phyloP scores from a whole-genome alignment of 1,140 invertebrate genomes.

The Penaeus vannamei region DNA sequence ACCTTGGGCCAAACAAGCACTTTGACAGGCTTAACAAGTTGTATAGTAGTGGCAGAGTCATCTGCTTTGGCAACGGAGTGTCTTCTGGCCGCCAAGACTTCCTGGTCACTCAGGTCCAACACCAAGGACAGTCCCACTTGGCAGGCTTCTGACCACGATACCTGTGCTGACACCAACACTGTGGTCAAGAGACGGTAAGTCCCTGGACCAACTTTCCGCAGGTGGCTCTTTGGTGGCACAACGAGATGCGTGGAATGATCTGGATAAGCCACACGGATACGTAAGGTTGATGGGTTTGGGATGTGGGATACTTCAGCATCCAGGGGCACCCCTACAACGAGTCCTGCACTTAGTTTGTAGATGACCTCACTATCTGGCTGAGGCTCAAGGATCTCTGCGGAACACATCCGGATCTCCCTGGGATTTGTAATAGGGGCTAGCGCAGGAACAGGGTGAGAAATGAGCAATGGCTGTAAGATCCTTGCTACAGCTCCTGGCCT shows the following conservation, averaged over 20 bases:
- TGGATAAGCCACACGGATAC: slow-evolving; percentile 91
- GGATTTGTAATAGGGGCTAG: slow-evolving; percentile 71
- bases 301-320: slow-evolving; percentile 89
- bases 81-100: slow-evolving; percentile 70
- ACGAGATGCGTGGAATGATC: slow-evolving; percentile 90
- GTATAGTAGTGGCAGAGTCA: slow-evolving; percentile 79
- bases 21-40: slow-evolving; percentile 90
- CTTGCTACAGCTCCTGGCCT: slow-evolving; percentile 88
- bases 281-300: slow-evolving; percentile 80
- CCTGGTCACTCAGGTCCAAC: slow-evolving; percentile 82
- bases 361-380: slow-evolving; percentile 85
- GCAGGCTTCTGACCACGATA: slow-evolving; percentile 78
- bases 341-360: slow-evolving; percentile 93
- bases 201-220: slow-evolving; percentile 74
- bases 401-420: slow-evolving; percentile 81
- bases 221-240: slow-evolving; percentile 79
- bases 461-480: slow-evolving; percentile 85
- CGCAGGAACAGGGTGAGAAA: slow-evolving; percentile 72
- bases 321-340: slow-evolving; percentile 87
- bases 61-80: slow-evolving; percentile 75
- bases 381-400: slow-evolving; percentile 88
- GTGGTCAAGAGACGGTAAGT: slow-evolving; percentile 83
- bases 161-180: slow-evolving; percentile 88
- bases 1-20: slow-evolving; percentile 91
- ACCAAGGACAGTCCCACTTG: slow-evolving; percentile 90